Evolutionary conservation across 2,113 vertebrate genomes (phyloP).

Genomic region (Melierax canorus): DNA sequence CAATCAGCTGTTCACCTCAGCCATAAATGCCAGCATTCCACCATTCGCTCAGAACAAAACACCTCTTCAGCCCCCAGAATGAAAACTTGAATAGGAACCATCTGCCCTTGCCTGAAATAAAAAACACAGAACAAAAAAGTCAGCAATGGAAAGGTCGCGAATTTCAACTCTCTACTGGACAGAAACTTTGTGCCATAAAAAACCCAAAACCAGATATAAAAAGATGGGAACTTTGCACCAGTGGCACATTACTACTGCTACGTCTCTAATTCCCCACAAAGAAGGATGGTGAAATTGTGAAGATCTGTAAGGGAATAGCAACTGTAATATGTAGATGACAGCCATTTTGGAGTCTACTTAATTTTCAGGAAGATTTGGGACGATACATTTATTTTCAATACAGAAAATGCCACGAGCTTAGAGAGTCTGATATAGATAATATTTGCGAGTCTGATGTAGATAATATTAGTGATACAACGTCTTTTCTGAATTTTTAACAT

Average conservation of each 20-base stretch:
- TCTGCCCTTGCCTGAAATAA: neutral
- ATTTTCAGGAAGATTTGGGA: neutral
- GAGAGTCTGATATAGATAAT: neutral
- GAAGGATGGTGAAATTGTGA: neutral
- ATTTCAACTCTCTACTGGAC: neutral
- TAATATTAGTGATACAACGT: neutral
- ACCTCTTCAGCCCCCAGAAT: neutral
- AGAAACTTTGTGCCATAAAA: neutral
- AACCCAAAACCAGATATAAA: rapidly evolving
- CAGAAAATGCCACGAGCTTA: neutral
- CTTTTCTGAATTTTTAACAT: neutral
- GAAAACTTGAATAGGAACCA: neutral
- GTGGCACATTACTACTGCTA: neutral
- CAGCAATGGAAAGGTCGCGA: neutral
- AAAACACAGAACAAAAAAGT: neutral
- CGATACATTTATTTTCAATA: neutral
- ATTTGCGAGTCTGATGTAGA: neutral
- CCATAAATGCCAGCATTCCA: neutral
- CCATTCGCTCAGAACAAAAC: rapidly evolving
- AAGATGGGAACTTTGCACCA: neutral
- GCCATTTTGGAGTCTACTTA: neutral
- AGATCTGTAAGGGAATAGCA: neutral
- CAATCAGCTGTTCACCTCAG: neutral
- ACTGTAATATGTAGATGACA: rapidly evolving
- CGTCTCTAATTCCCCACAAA: neutral